phyloP scores from a whole-genome alignment of 2,113 vertebrate species.

The Glaucidium brasilianum region DNA sequence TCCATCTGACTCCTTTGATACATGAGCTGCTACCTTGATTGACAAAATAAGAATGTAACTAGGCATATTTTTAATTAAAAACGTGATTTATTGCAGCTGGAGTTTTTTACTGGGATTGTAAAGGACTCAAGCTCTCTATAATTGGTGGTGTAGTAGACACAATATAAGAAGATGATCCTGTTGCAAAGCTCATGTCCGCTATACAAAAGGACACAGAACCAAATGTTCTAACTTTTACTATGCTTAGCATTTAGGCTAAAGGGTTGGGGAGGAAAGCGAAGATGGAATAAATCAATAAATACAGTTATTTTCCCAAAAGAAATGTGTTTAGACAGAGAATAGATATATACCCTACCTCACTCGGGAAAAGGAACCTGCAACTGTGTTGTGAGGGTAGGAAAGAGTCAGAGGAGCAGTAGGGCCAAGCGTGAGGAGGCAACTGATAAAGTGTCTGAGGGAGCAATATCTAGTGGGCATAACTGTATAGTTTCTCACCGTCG shows the following conservation, averaged over 20 bases:
- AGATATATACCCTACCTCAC: not conserved
- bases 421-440: not conserved
- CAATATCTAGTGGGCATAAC: not conserved
- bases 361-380: not conserved
- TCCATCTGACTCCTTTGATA: not conserved
- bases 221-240: not conserved
- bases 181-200: not conserved
- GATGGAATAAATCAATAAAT: not conserved
- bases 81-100: not conserved
- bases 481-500: not conserved
- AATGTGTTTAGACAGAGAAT: not conserved
- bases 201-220: not conserved
- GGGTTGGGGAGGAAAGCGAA: not conserved
- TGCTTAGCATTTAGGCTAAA: not conserved
- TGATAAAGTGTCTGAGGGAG: not conserved
- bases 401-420: not conserved
- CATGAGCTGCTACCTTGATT: rapidly evolving
- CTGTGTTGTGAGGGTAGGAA: not conserved
- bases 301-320: not conserved
- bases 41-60: not conserved
- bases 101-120: not conserved
- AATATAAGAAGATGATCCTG: not conserved
- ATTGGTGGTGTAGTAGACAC: not conserved
- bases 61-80: not conserved
- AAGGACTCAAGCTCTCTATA: not conserved